These are phyloP conservation scores for Pachyseris speciosa DNA, from an alignment of 64 coral and sea anemone genomes.

Conservation along the genomic window DNA sequence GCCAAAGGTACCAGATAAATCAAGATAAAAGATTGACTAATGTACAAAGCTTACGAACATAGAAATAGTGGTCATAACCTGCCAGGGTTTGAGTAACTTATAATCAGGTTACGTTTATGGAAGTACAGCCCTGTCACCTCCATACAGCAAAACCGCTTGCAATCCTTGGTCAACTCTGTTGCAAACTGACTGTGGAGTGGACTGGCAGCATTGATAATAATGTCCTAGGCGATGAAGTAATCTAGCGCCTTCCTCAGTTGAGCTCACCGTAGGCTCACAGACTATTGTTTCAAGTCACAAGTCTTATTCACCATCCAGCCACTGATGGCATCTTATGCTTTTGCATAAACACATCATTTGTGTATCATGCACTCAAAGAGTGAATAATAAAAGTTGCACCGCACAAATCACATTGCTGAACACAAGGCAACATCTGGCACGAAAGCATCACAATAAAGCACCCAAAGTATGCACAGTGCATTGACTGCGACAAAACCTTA, in stretches of 20 bases:
- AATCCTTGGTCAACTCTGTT: slow-evolving; percentile 22
- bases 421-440: not conserved
- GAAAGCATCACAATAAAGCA: not conserved
- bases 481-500: not conserved
- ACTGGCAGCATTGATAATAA: not conserved
- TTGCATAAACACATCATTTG: not conserved
- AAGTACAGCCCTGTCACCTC: slow-evolving; percentile 43
- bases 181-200: not conserved
- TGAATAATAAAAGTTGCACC: not conserved
- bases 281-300: slow-evolving; percentile 27
- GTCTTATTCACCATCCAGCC: slow-evolving; percentile 27
- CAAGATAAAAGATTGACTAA: not conserved
- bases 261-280: not conserved
- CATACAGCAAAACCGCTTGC: slow-evolving; percentile 42
- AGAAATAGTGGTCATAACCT: not conserved
- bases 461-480: not conserved
- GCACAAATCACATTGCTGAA: not conserved
- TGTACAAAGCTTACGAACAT: not conserved
- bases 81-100: not conserved
- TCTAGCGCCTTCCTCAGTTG: slow-evolving; percentile 28
- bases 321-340: slow-evolving; percentile 6
- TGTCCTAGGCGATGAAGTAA: slow-evolving; percentile 5
- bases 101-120: not conserved
- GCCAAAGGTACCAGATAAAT: not conserved
- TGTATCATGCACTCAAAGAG: not conserved